phyloP scores from a whole-genome alignment of 1,140 invertebrate species.

The Stenopsyche tienmushanensis region DNA sequence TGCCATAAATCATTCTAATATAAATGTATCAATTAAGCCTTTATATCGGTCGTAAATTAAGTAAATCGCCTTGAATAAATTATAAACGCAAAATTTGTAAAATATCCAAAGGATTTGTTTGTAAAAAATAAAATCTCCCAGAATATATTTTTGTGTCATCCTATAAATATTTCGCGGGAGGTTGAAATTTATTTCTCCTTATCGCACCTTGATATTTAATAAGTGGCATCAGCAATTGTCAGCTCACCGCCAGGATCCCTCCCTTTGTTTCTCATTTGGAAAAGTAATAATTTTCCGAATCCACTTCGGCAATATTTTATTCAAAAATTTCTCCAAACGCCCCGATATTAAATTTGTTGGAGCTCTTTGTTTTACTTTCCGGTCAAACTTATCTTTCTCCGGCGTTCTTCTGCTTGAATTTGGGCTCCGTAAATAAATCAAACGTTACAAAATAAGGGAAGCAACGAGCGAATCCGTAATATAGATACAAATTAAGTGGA shows the following conservation, averaged over 20 bases:
- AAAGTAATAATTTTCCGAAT: constrained; percentile 32
- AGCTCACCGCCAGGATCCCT: not conserved
- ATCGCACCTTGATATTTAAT: not conserved
- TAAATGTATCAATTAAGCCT: too few relatives aligned
- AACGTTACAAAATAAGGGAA: constrained; percentile 17
- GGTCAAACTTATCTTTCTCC: constrained; percentile 29
- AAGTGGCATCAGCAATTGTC: not conserved
- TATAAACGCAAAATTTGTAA: too few relatives aligned
- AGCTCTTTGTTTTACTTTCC: constrained; percentile 34
- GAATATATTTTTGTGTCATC: too few relatives aligned
- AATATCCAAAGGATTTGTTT: too few relatives aligned
- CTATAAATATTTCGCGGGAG: too few relatives aligned
- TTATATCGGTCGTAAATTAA: too few relatives aligned
- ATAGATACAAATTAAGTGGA: constrained; percentile 14
- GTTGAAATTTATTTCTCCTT: too few relatives aligned
- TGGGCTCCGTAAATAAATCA: constrained; percentile 36
- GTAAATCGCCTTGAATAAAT: too few relatives aligned
- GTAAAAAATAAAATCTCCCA: too few relatives aligned
- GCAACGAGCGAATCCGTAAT: constrained; percentile 28
- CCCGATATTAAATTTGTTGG: constrained; percentile 36
- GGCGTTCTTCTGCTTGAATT: constrained; percentile 25
- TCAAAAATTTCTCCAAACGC: constrained; percentile 27
- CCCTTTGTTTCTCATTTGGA: constrained; percentile 11
- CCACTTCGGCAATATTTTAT: constrained; percentile 33
- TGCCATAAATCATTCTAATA: too few relatives aligned